Base-by-base conservation (phyloP, 1,140 invertebrate genomes). In the Drosophila tani region DNA sequence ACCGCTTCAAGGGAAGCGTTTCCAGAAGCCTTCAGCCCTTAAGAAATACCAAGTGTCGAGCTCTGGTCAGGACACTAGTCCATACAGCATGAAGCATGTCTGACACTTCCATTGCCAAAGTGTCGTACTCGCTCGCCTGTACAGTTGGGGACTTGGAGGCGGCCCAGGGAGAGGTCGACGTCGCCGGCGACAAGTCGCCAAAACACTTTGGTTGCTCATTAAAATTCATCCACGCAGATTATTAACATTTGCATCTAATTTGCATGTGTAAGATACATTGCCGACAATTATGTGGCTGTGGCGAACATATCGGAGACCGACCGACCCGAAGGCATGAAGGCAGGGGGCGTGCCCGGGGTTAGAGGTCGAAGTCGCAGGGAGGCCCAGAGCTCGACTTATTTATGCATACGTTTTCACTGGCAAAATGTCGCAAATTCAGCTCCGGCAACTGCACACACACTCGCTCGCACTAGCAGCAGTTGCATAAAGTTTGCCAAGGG, bases 181-280 rank as follows among this genome's bases (percentile, higher is more conserved):
- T 47, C 47, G 79, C 43, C 66, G 70, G 78, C 67, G 83, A 87
- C 83, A 87, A 87, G 83, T 86, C 83, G 83, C 83, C 80, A 88
- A 85, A 87, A 87, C 84, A 87, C 84, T 87, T 87, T 81, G 81
- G 73, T 57, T 71, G 73, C 84, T 88, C 84, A 88, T 88, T 88
- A 88, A 88, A 88, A 88, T 88, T 88, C 84, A 88, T 88, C 81
- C 81, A 81, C 85, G 85, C 84, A 88, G 84, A 88, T 88, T 88
- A 88, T 88, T 88, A 88, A 88, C 84, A 88, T 88, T 88, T 88
- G 84, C 84, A 88, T 88, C 78, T 88, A 88, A 88, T 88, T 88
- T 88, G 84, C 84, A 88, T 88, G 81, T 71, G 85, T 88, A 88
- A 88, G 84, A 90, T 88, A 88, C 84, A 88, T 90, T 82, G 84